Evolutionary conservation across 2,888 invertebrate genomes (phyloP), one percentile per base, ranked within the genome.

Genomic region (Brenthis ino): DNA sequence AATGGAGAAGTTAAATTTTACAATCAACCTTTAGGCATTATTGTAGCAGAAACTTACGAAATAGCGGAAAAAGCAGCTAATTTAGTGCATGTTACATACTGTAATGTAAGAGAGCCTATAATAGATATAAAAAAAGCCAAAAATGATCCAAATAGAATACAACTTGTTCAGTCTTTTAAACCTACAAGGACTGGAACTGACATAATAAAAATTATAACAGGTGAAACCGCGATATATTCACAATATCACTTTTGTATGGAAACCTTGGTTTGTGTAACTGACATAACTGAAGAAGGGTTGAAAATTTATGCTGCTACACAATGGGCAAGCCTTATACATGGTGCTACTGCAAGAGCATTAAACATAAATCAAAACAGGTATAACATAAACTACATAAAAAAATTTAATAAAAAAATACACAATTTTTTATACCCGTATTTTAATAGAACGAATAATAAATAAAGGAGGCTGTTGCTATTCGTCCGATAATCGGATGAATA

Each of bases 201-300:
- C 69, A 76, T 89, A 1, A 82, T 79, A 13, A 89, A 93, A 70
- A 73, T 81, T 12, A 88, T 93, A 16, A 82, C 77, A 73, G 96
- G 96, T 0, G 86, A 79, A 1, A 89, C 93, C 64, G 84, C 91
- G 55, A 83, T 93, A 69, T 94, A 93, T 37, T 81, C 90, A 14
- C 96, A 97, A 78, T 96, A 95, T 78, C 96, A 96, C 81, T 96
- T 94, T 75, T 93, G 94, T 13, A 95, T 96, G 95, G 96, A 97
- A 82, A 94, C 95, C 0, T 94, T 95, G 64, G 91, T 90, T 1
- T 94, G 94, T 77, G 88, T 95, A 0, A 94, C 94, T 20, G 82
- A 94, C n/a, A 96, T 96, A 0, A 89, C 87, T 6, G 96, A 96
- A 79, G 95, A 96, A 79, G 95, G 95, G 1, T 82, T 96, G 73